Evolutionary conservation across 1,140 invertebrate species (phyloP).

Genomic region (Phthorimaea operculella): DNA sequence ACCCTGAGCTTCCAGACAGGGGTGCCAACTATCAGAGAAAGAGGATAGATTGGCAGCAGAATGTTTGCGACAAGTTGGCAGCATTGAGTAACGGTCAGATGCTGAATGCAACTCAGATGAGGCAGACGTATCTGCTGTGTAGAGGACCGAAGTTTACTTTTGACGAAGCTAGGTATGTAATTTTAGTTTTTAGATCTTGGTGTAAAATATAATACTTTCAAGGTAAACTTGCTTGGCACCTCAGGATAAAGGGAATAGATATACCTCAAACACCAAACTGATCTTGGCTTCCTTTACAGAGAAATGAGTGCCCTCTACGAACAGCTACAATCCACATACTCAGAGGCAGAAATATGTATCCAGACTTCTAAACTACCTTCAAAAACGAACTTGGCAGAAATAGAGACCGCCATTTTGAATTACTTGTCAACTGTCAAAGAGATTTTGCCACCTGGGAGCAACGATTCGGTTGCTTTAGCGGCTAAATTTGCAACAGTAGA

Average conservation of each 20-base stretch:
- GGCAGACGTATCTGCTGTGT: conserved; percentile 42
- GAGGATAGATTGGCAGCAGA: conserved; percentile 34
- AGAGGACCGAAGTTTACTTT: conserved; percentile 26
- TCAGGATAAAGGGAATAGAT: too few relatives aligned
- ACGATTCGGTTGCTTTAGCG: neutral
- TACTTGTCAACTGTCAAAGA: neutral
- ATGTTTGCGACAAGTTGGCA: conserved; percentile 26
- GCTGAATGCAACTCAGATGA: conserved; percentile 34
- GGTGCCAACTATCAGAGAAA: conserved; percentile 26
- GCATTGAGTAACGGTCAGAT: conserved; percentile 18
- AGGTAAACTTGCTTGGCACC: too few relatives aligned
- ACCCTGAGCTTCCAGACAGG: conserved; percentile 13
- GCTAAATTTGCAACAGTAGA: neutral
- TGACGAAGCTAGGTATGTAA: conserved; percentile 36
- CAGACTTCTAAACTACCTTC: neutral
- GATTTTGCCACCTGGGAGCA: too few relatives aligned
- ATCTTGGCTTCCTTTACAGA: conserved; percentile 24
- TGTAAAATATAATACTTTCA: too few relatives aligned
- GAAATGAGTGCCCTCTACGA: conserved; percentile 36
- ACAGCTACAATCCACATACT: conserved; percentile 45
- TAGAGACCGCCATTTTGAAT: neutral
- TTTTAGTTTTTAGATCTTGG: neutral
- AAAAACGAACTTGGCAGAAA: neutral
- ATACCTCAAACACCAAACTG: too few relatives aligned
- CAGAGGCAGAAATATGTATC: conserved; percentile 44